phyloP scores from a whole-genome alignment of 37 sponge, comb jelly and placozoan genomes.

The Aphrocallistes beatrix region DNA sequence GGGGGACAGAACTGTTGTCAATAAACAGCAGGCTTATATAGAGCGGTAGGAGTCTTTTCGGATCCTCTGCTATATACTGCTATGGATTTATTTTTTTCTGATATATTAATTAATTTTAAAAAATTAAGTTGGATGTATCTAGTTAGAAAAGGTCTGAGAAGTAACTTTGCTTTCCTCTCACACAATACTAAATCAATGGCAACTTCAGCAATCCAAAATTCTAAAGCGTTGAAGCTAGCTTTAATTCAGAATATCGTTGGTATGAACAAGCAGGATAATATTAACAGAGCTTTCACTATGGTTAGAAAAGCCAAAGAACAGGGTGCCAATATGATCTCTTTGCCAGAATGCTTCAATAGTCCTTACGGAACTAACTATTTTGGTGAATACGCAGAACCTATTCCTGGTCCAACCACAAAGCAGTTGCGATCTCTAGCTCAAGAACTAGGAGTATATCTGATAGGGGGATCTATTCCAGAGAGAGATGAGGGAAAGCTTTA shows the following conservation, averaged over 20 bases:
- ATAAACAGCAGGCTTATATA: too few species aligned
- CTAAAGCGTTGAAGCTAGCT: constrained; percentile 41
- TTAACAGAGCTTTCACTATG: constrained; percentile 44
- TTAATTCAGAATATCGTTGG: constrained; percentile 67
- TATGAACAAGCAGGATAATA: constrained; percentile 60
- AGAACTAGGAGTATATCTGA: constrained; percentile 56
- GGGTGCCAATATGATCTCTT: constrained; percentile 68
- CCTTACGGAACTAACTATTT: constrained; percentile 87
- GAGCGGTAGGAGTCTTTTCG: too few species aligned
- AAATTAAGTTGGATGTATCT: too few species aligned
- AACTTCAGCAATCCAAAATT: too few species aligned
- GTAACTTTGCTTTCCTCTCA: too few species aligned
- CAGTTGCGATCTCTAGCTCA: constrained; percentile 53
- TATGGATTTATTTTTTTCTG: too few species aligned
- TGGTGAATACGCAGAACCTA: constrained; percentile 72
- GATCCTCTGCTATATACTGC: too few species aligned
- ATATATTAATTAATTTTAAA: too few species aligned
- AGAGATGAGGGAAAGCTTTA: constrained; percentile 59
- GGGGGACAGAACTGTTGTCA: too few species aligned
- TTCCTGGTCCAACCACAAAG: constrained; percentile 57
- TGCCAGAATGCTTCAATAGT: constrained; percentile 96
- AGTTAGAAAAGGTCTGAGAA: too few species aligned
- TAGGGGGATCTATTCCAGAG: constrained; percentile 95
- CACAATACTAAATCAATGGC: too few species aligned
- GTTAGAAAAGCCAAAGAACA: constrained; percentile 49